A percentile compares a stretch with the other conserved stretches of the same genome.
Conservation (phyloP, 2,888 invertebrate genomes). For the Ichneumon xanthorius region DNA sequence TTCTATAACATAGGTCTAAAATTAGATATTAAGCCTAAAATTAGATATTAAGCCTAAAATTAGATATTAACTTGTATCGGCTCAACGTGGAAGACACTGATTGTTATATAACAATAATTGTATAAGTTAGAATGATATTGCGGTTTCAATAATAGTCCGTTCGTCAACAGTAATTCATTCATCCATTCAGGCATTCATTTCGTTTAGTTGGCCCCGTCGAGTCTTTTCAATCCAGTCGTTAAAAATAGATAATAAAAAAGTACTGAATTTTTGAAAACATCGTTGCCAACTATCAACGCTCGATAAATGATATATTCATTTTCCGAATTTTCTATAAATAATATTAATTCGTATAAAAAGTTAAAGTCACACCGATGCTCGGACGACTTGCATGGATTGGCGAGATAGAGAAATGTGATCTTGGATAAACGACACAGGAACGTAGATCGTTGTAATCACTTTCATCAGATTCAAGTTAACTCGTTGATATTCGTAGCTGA, state of each 20-base stretch:
- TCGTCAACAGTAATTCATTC: background rate
- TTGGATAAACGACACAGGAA: background rate
- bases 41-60: background rate
- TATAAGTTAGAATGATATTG: background rate
- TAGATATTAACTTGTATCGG: background rate
- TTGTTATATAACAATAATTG: background rate
- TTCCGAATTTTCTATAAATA: background rate
- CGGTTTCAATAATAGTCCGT: background rate
- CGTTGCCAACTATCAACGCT: background rate
- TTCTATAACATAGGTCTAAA: constrained; percentile 2
- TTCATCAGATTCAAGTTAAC: background rate
- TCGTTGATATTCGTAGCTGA: background rate
- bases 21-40: background rate
- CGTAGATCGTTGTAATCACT: background rate
- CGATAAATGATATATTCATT: background rate
- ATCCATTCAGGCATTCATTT: constrained; percentile 3
- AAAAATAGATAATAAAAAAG: background rate
- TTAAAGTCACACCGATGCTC: background rate
- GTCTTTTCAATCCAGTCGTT: background rate
- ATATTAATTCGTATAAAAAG: background rate
- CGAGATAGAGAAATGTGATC: background rate
- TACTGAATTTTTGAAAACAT: background rate
- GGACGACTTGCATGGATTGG: background rate
- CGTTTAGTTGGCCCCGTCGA: background rate
- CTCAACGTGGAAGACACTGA: background rate